phyloP scores from a whole-genome alignment of 2,113 vertebrate species.

The Plestiodon gilberti region DNA sequence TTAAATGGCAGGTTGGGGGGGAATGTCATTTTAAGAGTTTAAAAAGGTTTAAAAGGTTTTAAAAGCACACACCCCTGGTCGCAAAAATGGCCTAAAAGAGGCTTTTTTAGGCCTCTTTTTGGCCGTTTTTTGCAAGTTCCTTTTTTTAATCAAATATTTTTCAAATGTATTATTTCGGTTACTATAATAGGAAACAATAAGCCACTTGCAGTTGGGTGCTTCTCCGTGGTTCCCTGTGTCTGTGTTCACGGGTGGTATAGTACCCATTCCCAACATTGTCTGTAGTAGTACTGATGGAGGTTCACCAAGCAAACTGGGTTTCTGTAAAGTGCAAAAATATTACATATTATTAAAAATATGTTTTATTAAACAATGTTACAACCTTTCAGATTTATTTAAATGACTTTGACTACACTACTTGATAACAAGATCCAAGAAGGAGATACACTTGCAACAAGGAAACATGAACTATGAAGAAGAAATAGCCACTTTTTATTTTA shows the following conservation, averaged over 20 bases:
- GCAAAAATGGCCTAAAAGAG: no score
- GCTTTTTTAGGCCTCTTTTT: no score
- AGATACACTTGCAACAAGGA: not conserved
- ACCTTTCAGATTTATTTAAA: not conserved
- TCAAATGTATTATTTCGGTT: slow-evolving; percentile 2
- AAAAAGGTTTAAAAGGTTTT: no score
- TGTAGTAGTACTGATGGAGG: slow-evolving; percentile 89
- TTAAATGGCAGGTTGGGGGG: no score
- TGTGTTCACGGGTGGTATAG: slow-evolving; percentile 75
- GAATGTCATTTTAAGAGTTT: no score
- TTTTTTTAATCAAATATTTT: no score
- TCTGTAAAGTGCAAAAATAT: slow-evolving; percentile 72
- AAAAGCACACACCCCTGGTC: no score
- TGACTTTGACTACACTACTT: not conserved
- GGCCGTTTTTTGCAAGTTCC: no score
- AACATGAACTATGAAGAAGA: not conserved
- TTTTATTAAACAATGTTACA: not conserved
- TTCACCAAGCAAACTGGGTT: slow-evolving; percentile 91
- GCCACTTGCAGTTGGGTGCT: slow-evolving; percentile 85
- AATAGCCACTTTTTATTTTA: not conserved
- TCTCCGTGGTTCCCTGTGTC: slow-evolving; percentile 88
- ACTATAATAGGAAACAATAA: slow-evolving; percentile 29
- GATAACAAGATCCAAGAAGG: not conserved
- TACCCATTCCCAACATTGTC: slow-evolving; percentile 83
- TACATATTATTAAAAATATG: not conserved